Evolutionary conservation across 2,797 vertebrate species (phyloP).

Genomic region (Caiman crocodilus): DNA sequence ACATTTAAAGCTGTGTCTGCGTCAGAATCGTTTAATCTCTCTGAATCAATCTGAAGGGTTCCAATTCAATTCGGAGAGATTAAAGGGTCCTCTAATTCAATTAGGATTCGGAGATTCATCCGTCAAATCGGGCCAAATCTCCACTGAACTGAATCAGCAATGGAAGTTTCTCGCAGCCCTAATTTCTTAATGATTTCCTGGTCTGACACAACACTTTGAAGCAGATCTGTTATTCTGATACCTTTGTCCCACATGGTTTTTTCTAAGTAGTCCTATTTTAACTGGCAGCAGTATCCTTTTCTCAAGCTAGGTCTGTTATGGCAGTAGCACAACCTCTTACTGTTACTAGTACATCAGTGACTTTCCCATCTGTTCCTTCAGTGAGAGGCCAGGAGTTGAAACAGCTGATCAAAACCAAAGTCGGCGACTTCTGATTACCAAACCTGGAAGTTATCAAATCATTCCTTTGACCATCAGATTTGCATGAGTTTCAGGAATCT

Average conservation of each 20-base stretch:
- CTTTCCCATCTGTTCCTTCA: conserved; percentile 15
- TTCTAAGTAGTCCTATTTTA: conserved; percentile 3
- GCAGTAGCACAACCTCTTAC: background rate
- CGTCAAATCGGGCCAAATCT: too few relatives aligned
- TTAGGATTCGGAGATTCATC: too few relatives aligned
- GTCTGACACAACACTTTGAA: conserved; percentile 13
- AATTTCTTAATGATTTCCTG: background rate
- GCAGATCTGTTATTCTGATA: background rate
- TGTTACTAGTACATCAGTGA: background rate
- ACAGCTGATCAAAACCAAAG: conserved; percentile 4
- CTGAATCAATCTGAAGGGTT: too few relatives aligned
- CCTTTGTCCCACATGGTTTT: background rate
- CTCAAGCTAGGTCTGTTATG: conserved; percentile 25
- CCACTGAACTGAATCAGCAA: too few relatives aligned
- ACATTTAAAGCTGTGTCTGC: too few relatives aligned
- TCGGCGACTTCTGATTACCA: background rate
- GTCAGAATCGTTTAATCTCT: too few relatives aligned
- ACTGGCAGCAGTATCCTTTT: background rate
- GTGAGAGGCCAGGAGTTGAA: conserved; percentile 25
- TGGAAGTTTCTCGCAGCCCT: background rate
- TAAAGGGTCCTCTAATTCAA: too few relatives aligned
- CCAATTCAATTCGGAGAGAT: too few relatives aligned
- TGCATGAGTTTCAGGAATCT: background rate
- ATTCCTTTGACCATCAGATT: background rate
- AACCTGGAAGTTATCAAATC: background rate